phyloP scores from a whole-genome alignment of 2,888 invertebrate species.

The Netelia melanura region DNA sequence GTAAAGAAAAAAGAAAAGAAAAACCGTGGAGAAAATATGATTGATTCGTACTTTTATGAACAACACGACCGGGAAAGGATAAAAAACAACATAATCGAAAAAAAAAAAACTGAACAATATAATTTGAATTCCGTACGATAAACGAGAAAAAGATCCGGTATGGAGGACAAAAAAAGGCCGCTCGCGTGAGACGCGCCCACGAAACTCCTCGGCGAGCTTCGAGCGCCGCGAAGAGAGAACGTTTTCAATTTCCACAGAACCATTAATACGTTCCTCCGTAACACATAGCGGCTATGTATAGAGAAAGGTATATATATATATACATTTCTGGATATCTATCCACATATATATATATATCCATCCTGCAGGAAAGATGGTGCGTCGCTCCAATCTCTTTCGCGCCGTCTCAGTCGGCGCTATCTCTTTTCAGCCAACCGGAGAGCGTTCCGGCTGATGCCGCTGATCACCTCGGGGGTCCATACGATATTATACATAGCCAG shows the following conservation, averaged over 20 bases:
- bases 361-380: slow-evolving; percentile 40
- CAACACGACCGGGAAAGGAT: neutral
- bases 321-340: slow-evolving; percentile 2
- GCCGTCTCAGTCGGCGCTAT: slow-evolving; percentile 53
- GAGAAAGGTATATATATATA: neutral
- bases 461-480: slow-evolving; percentile 44
- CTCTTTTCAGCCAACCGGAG: slow-evolving; percentile 64
- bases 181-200: neutral
- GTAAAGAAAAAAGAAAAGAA: neutral
- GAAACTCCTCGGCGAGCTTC: neutral
- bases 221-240: slow-evolving; percentile 69
- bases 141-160: slow-evolving; percentile 4
- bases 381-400: slow-evolving; percentile 76
- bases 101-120: slow-evolving; percentile 10
- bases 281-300: slow-evolving; percentile 27
- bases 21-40: neutral
- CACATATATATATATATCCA: slow-evolving; percentile 4
- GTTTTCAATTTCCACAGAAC: slow-evolving; percentile 83
- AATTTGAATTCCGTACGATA: slow-evolving; percentile 33
- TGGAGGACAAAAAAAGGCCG: slow-evolving; percentile 17
- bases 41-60: too few relatives aligned
- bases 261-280: slow-evolving; percentile 79
- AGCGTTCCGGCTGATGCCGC: slow-evolving; percentile 44
- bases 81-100: slow-evolving; percentile 1
- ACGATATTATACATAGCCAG: slow-evolving; percentile 53